phyloP scores from a whole-genome alignment of 1,140 invertebrate species.

The Drosophila fuyamai region DNA sequence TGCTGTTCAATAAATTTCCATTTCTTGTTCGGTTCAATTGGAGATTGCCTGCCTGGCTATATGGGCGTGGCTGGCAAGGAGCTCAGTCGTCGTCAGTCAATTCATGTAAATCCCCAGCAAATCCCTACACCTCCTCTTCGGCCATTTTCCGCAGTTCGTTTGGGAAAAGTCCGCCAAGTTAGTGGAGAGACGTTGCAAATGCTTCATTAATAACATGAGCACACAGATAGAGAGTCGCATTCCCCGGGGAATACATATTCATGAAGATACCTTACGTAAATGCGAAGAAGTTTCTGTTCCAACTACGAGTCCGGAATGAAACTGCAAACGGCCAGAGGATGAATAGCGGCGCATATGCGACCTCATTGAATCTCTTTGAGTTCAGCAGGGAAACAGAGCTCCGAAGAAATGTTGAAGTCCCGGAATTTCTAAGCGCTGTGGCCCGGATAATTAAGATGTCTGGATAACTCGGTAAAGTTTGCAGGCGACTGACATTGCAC shows the following conservation, averaged over 20 bases:
- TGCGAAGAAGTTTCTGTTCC: slow-evolving; percentile 16
- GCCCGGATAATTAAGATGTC: slow-evolving; percentile 30
- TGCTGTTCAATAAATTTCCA: slow-evolving; percentile 76
- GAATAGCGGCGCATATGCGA: slow-evolving; percentile 7
- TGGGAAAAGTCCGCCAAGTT: slow-evolving; percentile 47
- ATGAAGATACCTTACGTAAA: slow-evolving; percentile 48
- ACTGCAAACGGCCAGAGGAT: slow-evolving; percentile 16
- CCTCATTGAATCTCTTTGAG: slow-evolving; percentile 10
- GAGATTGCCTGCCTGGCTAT: slow-evolving; percentile 28
- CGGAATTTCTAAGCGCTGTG: slow-evolving; percentile 19
- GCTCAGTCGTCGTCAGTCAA: slow-evolving; percentile 53
- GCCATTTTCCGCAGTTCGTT: slow-evolving; percentile 20
- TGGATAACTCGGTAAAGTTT: slow-evolving; percentile 27
- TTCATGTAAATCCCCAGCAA: slow-evolving; percentile 65
- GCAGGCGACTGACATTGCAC: slow-evolving; percentile 13
- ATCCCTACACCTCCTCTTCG: slow-evolving; percentile 29
- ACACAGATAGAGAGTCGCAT: slow-evolving; percentile 14
- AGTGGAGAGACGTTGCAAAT: slow-evolving; percentile 46
- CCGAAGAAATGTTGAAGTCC: slow-evolving; percentile 18
- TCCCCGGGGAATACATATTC: slow-evolving; percentile 48
- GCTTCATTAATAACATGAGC: slow-evolving; percentile 69
- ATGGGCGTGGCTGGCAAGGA: slow-evolving; percentile 18
- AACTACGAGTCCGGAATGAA: slow-evolving; percentile 38
- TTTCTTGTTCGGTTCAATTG: slow-evolving; percentile 50
- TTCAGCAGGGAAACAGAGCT: slow-evolving; percentile 1